Conservation (phyloP, 2,888 invertebrate species). For the Stegophylla sp. region DNA sequence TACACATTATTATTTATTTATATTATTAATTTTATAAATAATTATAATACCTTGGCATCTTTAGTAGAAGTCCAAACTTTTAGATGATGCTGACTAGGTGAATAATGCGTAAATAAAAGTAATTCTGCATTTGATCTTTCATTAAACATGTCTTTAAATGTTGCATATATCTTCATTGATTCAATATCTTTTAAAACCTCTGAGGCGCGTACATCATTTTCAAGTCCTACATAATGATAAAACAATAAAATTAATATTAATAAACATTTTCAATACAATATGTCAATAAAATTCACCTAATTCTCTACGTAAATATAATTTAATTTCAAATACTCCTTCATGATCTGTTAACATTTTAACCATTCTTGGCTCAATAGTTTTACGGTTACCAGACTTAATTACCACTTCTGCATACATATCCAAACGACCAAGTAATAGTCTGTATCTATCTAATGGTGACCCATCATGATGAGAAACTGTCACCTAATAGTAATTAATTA, state of each 20-base stretch:
- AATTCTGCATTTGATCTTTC: slow-evolving; percentile 74
- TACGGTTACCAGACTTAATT: slow-evolving; percentile 70
- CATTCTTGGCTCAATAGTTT: slow-evolving; percentile 71
- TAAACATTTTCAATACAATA: not conserved
- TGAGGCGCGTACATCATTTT: slow-evolving; percentile 69
- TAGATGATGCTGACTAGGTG: slow-evolving; percentile 82
- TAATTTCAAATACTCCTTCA: slow-evolving; percentile 80
- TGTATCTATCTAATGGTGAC: slow-evolving; percentile 75
- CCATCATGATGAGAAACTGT: slow-evolving; percentile 91
- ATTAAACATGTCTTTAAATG: slow-evolving; percentile 74
- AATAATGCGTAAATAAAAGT: slow-evolving; percentile 78
- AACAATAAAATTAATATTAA: not conserved
- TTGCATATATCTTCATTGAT: slow-evolving; percentile 74
- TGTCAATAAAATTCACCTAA: slow-evolving; percentile 65
- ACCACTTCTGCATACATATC: slow-evolving; percentile 73
- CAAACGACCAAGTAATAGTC: slow-evolving; percentile 73
- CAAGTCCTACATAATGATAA: slow-evolving; percentile 64
- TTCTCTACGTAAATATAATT: slow-evolving; percentile 76
- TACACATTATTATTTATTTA: slow-evolving; percentile 37
- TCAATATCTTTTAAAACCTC: slow-evolving; percentile 74
- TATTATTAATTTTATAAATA: slow-evolving; percentile 53
- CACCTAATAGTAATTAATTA: slow-evolving; percentile 74
- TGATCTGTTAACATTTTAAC: slow-evolving; percentile 73
- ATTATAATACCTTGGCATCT: slow-evolving; percentile 73
- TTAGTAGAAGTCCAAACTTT: slow-evolving; percentile 85